Base-by-base conservation (phyloP, 2,888 invertebrate species). In the Luperina nickerlii region DNA sequence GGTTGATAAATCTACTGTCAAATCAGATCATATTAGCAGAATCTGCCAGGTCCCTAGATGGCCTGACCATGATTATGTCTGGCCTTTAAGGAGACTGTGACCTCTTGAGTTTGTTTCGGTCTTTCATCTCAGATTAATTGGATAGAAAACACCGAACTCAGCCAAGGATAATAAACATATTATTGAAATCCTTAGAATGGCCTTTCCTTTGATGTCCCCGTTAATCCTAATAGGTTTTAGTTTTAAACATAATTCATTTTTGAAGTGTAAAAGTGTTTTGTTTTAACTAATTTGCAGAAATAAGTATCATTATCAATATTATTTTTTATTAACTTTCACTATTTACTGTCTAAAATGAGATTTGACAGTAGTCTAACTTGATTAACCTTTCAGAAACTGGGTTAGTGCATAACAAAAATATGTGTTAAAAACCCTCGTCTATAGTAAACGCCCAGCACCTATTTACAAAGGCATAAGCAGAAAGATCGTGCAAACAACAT, bases 401-500 rank as follows among this genome's bases (percentile, higher is more conserved):
- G 0, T 54, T 13, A 54, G 54, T 83, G 38, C 60, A 42, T n/a
- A 6, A 79, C 11, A 62, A 62, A 83, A 76, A 20, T 9, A 62
- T n/a, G 24, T 75, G 48, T 54, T 48, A 66, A 27, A 77, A 67
- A 11, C 45, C 38, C 8, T 62, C 11, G 18, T 82, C 18, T 32
- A 51, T 67, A 8, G 42, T 38, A 18, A 66, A 24, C 24, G 57
- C 63, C 81, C 86, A 70, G 74, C 76, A 76, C 76, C 79, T 81
- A 83, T 69, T 67, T 79, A 89, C 67, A 78, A 83, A 87, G 81
- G 88, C 90, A 82, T 70, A 87, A 95, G 94, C 93, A 89, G 94
- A 95, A 91, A 96, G 96, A 91, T 84, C 96, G 94, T 96, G 96
- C 96, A 92, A 92, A 77, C 84, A 91, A 95, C 96, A 95, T 97